phyloP scores from a whole-genome alignment of 2,888 invertebrate species.

The Nycteola revayana region DNA sequence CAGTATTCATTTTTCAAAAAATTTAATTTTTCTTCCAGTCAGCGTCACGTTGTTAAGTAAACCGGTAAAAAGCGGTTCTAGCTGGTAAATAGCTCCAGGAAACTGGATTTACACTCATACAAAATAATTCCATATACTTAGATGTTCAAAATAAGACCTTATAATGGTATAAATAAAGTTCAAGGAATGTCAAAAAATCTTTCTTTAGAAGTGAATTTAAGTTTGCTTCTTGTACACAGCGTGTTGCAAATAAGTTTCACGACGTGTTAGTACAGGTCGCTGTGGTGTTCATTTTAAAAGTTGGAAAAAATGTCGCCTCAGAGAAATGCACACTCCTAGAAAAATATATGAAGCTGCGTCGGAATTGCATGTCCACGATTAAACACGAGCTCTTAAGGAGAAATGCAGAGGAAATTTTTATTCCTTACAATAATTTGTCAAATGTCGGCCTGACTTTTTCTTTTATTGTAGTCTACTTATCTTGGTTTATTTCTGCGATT shows the following conservation, averaged over 20 bases:
- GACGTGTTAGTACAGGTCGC: conserved; percentile 27
- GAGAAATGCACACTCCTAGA: conserved; percentile 20
- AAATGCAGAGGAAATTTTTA: conserved; percentile 22
- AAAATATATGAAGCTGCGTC: conserved; percentile 19
- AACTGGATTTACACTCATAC: conserved; percentile 42
- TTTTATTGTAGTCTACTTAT: conserved; percentile 12
- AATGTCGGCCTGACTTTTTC: conserved; percentile 20
- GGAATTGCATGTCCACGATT: conserved; percentile 28
- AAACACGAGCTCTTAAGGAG: conserved; percentile 19
- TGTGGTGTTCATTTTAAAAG: conserved; percentile 40
- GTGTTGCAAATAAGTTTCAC: conserved; percentile 21
- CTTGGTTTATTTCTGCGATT: too few species aligned
- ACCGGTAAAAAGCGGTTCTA: conserved; percentile 35
- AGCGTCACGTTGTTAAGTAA: conserved; percentile 36
- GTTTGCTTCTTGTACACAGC: conserved; percentile 5
- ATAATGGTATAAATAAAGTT: too few species aligned
- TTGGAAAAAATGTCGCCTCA: conserved; percentile 23
- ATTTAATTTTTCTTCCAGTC: conserved; percentile 21
- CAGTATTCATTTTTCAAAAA: conserved; percentile 23
- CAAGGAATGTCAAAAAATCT: neutral
- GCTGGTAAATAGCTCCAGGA: conserved; percentile 38
- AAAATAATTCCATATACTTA: too few species aligned
- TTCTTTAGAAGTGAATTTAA: conserved; percentile 19
- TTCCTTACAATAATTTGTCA: conserved; percentile 30
- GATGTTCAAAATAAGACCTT: too few species aligned